Evolutionary conservation across 2,888 invertebrate genomes (phyloP), one percentile per base, ranked within the genome.

Genomic region (Dicycla oo): DNA sequence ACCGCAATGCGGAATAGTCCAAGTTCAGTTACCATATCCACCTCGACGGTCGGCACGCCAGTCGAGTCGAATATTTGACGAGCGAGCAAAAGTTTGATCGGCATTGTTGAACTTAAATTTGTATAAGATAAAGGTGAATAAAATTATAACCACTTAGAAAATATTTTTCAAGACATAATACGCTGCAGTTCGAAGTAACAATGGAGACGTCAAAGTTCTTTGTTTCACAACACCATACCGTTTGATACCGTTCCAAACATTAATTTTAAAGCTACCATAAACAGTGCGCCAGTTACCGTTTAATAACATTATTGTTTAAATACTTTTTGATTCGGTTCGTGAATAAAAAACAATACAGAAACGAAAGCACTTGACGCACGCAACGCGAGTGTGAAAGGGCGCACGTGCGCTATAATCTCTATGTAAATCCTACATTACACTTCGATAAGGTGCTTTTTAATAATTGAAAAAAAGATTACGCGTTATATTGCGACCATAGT

Each of bases 31-130:
- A 97, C 96, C 90, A 97, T 95, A 88, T 97, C 97, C 83, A 99
- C 99, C 96, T 99, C 99, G 65, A 99, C 98, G 15, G 99, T 99
- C 60, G 99, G 99, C 88, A 99, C 98, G 68, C 99, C 99, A 88
- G 99, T 98, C 49, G 99, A 98, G 96, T 99, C 99, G 93, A 98
- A 99, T 94, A 99, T 99, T 96, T 99, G 99, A 91, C 99, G 98
- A 80, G 99, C 99, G 86, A 98, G 97, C 87, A 99, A 97, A 87
- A 98, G 97, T 95, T 98, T 97, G 88, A 99, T 98, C 61, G 99
- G 97, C 99, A 99, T 99, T 77, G 69, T 83, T 61, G 18, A 49
- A 11, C 15, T 66, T 61, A 26, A 56, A 63, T 63, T 58, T 80
- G 26, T 51, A 45, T 40, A 65, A 49, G 3, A 20, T 67, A 62